phyloP scores from a whole-genome alignment of 2,888 invertebrate genomes.

The Mythimna pallens region DNA sequence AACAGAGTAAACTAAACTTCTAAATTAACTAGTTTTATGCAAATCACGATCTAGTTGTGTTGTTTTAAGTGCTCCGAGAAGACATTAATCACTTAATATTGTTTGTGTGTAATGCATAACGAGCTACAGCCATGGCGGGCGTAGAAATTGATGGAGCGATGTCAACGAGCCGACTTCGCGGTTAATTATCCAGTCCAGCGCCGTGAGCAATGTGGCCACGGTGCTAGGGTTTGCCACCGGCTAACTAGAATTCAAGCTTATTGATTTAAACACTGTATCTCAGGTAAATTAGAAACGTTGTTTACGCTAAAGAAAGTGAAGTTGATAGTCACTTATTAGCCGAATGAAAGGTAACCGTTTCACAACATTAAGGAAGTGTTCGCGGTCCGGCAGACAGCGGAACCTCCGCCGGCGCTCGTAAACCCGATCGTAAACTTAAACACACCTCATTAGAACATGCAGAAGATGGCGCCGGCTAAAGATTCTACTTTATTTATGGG shows the following conservation, averaged over 20 bases:
- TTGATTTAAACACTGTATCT: slow-evolving; percentile 42
- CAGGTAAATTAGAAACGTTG: slow-evolving; percentile 36
- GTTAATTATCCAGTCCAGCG: slow-evolving; percentile 82
- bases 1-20: slow-evolving; percentile 81
- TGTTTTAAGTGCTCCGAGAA: slow-evolving; percentile 81
- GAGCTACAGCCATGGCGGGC: slow-evolving; percentile 72
- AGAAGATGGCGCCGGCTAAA: slow-evolving; percentile 75
- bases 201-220: slow-evolving; percentile 54
- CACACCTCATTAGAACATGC: slow-evolving; percentile 77
- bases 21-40: slow-evolving; percentile 88
- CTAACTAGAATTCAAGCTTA: slow-evolving; percentile 50
- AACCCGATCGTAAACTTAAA: slow-evolving; percentile 78
- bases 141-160: slow-evolving; percentile 86
- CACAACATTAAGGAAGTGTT: slow-evolving; percentile 65
- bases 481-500: slow-evolving; percentile 66
- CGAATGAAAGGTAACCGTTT: slow-evolving; percentile 59
- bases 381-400: slow-evolving; percentile 66
- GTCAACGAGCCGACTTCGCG: slow-evolving; percentile 83
- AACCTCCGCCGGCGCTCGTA: slow-evolving; percentile 71
- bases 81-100: slow-evolving; percentile 88
- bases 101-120: slow-evolving; percentile 85
- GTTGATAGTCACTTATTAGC: slow-evolving; percentile 52
- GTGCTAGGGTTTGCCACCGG: slow-evolving; percentile 59
- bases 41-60: slow-evolving; percentile 84
- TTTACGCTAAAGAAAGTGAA: slow-evolving; percentile 48